Evolutionary conservation across 2,797 vertebrate species (phyloP).

Genomic region (Pogonophryne albipinna): DNA sequence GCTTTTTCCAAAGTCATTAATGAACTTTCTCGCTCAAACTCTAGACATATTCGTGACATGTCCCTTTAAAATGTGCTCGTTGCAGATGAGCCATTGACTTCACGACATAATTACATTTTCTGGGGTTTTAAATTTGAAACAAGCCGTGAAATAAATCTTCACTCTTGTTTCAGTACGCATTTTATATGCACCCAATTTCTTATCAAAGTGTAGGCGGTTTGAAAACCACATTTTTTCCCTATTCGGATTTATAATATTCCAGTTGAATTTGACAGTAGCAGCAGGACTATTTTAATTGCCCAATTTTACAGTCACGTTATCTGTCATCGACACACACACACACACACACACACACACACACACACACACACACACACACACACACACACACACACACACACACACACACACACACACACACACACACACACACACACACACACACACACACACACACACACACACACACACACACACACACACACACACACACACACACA

Average conservation of each 20-base stretch:
- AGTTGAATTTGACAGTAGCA: slow-evolving; percentile 26
- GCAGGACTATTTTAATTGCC: slow-evolving; percentile 38
- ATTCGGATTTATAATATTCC: slow-evolving; percentile 18
- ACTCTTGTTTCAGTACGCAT: not conserved
- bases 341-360: slow-evolving; percentile 2
- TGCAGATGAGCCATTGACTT: not conserved
- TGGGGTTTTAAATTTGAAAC: slow-evolving; percentile 1
- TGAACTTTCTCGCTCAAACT: not conserved
- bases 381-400: slow-evolving; percentile 27
- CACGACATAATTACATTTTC: not conserved
- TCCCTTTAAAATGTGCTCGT: not conserved
- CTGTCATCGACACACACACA: slow-evolving; percentile 9
- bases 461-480: slow-evolving; percentile 36
- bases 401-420: slow-evolving; percentile 8
- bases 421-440: slow-evolving; percentile 31
- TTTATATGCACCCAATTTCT: slow-evolving; percentile 4
- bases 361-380: slow-evolving; percentile 11
- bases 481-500: no score
- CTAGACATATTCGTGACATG: not conserved
- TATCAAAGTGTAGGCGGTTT: slow-evolving; percentile 10
- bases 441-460: slow-evolving; percentile 2
- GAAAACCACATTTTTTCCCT: not conserved
- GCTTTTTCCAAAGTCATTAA: not conserved
- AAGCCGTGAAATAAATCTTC: slow-evolving; percentile 11
- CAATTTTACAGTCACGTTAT: slow-evolving; percentile 42